phyloP scores from a whole-genome alignment of 2,113 vertebrate genomes.

The Uropsilus gracilis region DNA sequence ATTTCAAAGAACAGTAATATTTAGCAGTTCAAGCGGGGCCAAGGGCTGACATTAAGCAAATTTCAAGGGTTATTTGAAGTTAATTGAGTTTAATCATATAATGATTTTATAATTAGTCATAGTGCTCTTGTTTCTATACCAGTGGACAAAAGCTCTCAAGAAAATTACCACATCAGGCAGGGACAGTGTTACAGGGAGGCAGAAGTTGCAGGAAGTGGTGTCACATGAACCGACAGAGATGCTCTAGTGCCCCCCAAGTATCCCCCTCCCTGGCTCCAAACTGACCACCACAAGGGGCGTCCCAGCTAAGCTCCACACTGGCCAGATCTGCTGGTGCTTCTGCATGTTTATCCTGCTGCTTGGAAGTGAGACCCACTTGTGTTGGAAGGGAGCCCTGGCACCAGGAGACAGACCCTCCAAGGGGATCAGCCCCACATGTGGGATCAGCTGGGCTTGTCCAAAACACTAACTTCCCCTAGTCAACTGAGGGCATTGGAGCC shows the following conservation, averaged over 20 bases:
- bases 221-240: not conserved
- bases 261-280: not conserved
- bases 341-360: not conserved
- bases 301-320: not conserved
- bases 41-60: constrained; percentile 86
- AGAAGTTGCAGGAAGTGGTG: too few species aligned
- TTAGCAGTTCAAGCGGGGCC: constrained; percentile 82
- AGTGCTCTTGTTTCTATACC: constrained; percentile 76
- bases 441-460: not conserved
- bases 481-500: not conserved
- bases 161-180: not conserved
- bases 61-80: constrained; percentile 87
- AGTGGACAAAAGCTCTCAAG: constrained; percentile 69
- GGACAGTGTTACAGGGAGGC: not conserved
- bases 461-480: not conserved
- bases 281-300: not conserved
- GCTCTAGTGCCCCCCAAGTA: not conserved
- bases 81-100: constrained; percentile 88
- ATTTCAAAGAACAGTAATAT: constrained; percentile 79
- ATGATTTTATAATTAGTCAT: constrained; percentile 86
- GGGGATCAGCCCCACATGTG: not conserved
- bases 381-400: not conserved
- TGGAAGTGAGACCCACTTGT: not conserved
- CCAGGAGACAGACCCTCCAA: constrained; percentile 23
- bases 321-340: not conserved